Evolutionary conservation across 2,888 invertebrate genomes (phyloP).

Genomic region (Myathropa florea): DNA sequence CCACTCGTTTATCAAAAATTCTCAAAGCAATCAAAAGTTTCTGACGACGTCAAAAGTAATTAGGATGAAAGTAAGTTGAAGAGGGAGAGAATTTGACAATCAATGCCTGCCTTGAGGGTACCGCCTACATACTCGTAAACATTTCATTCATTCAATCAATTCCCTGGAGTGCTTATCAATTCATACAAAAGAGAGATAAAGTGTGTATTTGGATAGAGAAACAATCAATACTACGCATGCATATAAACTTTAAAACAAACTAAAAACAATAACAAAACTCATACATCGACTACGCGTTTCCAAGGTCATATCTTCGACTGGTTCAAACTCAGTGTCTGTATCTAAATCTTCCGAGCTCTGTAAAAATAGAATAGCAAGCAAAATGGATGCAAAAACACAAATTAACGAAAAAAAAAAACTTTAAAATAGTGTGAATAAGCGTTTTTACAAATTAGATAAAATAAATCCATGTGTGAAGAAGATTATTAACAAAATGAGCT

Average conservation of each 20-base stretch:
- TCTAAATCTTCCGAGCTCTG: slow-evolving; percentile 86
- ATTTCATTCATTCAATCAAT: background rate
- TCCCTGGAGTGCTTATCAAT: background rate
- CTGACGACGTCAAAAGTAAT: no score
- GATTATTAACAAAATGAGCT: slow-evolving; percentile 57
- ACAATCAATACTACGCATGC: slow-evolving; percentile 27
- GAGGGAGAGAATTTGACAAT: no score
- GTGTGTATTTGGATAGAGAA: background rate
- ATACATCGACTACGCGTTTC: slow-evolving; percentile 86
- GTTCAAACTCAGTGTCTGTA: slow-evolving; percentile 87
- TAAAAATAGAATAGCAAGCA: slow-evolving; percentile 72
- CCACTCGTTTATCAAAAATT: no score
- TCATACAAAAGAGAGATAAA: background rate
- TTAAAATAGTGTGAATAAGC: slow-evolving; percentile 60
- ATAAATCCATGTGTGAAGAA: slow-evolving; percentile 52
- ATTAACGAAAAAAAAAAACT: slow-evolving; percentile 58
- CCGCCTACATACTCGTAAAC: no score
- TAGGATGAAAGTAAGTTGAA: no score
- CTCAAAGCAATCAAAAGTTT: no score
- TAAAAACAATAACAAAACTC: slow-evolving; percentile 75
- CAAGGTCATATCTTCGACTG: slow-evolving; percentile 86
- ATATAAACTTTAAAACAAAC: slow-evolving; percentile 48
- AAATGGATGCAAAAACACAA: slow-evolving; percentile 72
- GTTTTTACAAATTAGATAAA: slow-evolving; percentile 36
- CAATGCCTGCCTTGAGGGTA: no score